Percentiles rank a stretch among this genome's conserved stretches.
Conservation (phyloP, 2,113 vertebrate genomes). For the Ramphastos sulfuratus region DNA sequence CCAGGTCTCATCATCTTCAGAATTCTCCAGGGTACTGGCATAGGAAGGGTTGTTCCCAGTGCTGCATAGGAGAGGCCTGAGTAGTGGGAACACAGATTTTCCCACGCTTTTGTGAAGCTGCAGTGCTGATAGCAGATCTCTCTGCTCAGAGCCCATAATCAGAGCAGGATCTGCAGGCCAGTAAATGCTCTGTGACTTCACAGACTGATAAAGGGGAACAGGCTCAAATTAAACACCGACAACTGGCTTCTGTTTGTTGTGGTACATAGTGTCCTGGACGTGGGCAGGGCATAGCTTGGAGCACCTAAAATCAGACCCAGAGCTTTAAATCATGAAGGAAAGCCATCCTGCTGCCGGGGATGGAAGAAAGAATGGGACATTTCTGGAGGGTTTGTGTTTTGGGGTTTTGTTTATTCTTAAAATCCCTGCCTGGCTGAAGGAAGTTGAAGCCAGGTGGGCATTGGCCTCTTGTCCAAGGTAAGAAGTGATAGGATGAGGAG, state of each 20-base stretch:
- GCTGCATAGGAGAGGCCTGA: background rate
- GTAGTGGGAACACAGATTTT: background rate
- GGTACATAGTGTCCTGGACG: background rate
- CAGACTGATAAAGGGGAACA: background rate
- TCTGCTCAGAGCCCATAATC: background rate
- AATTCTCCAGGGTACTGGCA: background rate
- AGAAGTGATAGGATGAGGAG: too few species aligned
- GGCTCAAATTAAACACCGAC: background rate
- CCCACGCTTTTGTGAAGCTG: background rate
- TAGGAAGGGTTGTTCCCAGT: background rate
- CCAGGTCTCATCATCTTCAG: background rate
- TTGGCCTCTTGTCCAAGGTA: too few species aligned
- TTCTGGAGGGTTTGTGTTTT: background rate
- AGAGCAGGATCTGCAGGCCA: background rate
- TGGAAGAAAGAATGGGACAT: background rate
- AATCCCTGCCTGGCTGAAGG: background rate
- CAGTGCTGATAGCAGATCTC: background rate
- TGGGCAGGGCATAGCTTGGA: background rate
- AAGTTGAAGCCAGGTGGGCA: too few species aligned
- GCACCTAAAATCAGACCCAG: background rate
- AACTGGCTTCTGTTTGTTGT: background rate
- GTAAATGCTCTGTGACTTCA: background rate
- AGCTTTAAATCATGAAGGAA: background rate
- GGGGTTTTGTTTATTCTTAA: too few species aligned
- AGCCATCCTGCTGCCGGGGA: background rate